Conservation (phyloP, 2,888 invertebrate species). For the Polydrusus tereticollis region DNA sequence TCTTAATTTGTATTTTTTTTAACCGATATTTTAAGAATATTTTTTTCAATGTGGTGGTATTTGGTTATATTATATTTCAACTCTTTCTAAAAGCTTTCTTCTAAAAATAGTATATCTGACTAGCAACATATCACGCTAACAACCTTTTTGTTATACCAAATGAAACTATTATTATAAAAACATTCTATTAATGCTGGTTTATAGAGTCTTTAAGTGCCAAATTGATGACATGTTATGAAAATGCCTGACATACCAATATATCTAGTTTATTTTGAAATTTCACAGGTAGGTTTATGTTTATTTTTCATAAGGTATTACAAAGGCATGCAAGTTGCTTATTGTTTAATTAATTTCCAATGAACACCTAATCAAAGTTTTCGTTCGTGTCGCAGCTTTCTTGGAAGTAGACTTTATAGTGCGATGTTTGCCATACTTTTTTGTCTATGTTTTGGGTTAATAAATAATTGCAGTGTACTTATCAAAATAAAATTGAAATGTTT, state of each 20-base stretch:
- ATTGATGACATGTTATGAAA: neutral
- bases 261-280: conserved; percentile 3
- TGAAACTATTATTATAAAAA: too few species aligned
- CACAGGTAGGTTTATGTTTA: conserved; percentile 4
- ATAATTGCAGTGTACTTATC: conserved; percentile 20
- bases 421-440: conserved; percentile 34
- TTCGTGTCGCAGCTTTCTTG: conserved; percentile 35
- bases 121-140: too few species aligned
- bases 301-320: conserved; percentile 4
- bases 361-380: conserved; percentile 26
- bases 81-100: too few species aligned
- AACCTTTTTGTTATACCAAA: too few species aligned
- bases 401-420: conserved; percentile 3
- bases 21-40: too few species aligned
- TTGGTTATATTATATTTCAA: too few species aligned
- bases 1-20: neutral
- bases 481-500: conserved; percentile 22
- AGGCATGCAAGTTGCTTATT: conserved; percentile 17
- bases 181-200: too few species aligned
- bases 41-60: too few species aligned
- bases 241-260: conserved; percentile 4
- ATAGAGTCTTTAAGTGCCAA: neutral
- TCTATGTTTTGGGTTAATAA: conserved; percentile 27
- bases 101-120: too few species aligned
- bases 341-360: conserved; percentile 11